Conservation (phyloP, 2,113 vertebrate species). For the Castor canadensis region DNA sequence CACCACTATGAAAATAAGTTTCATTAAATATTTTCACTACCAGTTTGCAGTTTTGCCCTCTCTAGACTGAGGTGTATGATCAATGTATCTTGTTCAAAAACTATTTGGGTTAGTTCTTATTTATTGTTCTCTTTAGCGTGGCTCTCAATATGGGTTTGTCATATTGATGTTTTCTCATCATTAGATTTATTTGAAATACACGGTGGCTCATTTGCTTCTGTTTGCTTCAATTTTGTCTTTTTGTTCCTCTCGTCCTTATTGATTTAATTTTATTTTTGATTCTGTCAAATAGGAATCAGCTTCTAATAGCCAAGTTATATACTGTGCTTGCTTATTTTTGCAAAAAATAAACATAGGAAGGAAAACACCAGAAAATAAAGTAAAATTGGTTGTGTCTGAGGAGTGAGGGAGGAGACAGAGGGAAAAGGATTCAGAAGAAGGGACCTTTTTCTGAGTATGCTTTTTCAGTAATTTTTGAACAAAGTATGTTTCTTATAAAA, state of each 20-base stretch:
- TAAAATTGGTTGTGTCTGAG: background rate
- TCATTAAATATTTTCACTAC: background rate
- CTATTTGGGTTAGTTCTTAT: background rate
- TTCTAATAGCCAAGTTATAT: background rate
- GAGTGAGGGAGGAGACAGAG: background rate
- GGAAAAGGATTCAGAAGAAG: background rate
- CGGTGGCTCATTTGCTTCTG: background rate
- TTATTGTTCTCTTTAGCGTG: background rate
- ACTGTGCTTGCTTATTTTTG: background rate
- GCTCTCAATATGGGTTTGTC: background rate
- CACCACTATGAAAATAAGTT: background rate
- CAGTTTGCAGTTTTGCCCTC: background rate
- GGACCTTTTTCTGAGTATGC: background rate
- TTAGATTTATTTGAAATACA: background rate
- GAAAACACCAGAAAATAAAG: background rate
- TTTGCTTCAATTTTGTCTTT: slow-evolving; percentile 36
- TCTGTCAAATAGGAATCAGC: background rate
- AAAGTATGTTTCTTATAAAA: slow-evolving; percentile 5
- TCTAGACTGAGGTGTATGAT: background rate
- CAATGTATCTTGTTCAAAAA: background rate
- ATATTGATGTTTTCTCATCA: background rate
- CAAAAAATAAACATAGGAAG: background rate
- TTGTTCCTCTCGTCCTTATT: background rate
- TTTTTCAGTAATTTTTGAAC: background rate
- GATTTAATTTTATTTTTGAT: slow-evolving; percentile 39